phyloP scores from a whole-genome alignment of 2,888 invertebrate genomes.

The Amphipoea oculea region DNA sequence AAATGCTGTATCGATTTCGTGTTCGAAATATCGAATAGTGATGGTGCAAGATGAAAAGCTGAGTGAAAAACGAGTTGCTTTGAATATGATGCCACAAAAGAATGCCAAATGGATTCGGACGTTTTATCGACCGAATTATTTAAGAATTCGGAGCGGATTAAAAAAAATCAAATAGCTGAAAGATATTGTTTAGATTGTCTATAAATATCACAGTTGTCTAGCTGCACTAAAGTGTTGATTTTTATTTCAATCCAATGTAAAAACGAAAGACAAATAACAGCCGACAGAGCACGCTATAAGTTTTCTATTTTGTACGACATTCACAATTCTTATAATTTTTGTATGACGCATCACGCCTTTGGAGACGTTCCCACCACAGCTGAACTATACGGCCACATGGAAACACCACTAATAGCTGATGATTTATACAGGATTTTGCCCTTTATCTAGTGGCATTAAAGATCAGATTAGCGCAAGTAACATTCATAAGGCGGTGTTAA shows the following conservation, averaged over 20 bases:
- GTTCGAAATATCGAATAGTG: background rate
- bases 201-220: constrained; percentile 46
- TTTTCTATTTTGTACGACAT: constrained; percentile 58
- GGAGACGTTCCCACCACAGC: constrained; percentile 64
- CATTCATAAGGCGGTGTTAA: constrained; percentile 63
- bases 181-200: constrained; percentile 18
- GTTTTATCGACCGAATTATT: constrained; percentile 23
- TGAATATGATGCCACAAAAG: constrained; percentile 23
- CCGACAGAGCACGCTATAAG: constrained; percentile 24
- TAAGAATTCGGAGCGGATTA: background rate
- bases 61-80: constrained; percentile 17
- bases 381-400: constrained; percentile 61
- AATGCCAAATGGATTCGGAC: constrained; percentile 30
- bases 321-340: constrained; percentile 61
- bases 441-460: constrained; percentile 67
- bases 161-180: constrained; percentile 15
- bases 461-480: constrained; percentile 69
- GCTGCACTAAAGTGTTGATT: constrained; percentile 45
- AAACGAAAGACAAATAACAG: constrained; percentile 34
- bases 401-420: constrained; percentile 71
- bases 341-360: constrained; percentile 61
- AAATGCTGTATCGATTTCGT: constrained; percentile 53
- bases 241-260: constrained; percentile 46
- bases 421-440: constrained; percentile 62
- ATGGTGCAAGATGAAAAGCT: too few relatives aligned